Evolutionary conservation across 2,797 vertebrate genomes (phyloP), one percentile per base, ranked within the genome.

Genomic region (Microcaecilia unicolor): DNA sequence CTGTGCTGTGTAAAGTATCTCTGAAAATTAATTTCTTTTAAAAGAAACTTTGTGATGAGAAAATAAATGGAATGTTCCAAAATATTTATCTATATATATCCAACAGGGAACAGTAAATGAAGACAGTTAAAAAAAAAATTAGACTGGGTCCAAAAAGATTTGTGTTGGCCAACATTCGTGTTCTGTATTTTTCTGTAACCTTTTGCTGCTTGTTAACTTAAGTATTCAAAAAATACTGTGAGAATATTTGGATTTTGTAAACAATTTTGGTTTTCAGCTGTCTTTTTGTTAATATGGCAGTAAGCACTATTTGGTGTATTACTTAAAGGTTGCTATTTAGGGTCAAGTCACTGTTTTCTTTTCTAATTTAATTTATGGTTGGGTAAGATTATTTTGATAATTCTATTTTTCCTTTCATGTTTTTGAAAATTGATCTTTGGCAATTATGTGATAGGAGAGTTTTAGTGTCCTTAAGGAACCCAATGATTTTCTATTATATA

Each of bases 61-160:
- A 44, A 38, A 61, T 37, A 9, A n/a, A n/a, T n/a, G n/a, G n/a
- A n/a, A n/a, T n/a, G n/a, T n/a, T n/a, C n/a, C n/a, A n/a, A n/a
- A n/a, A n/a, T n/a, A n/a, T 34, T 43, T 51, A 37, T 36, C 6
- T 25, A 47, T 48, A 45, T 65, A 53, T 8, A 10, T 35, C 6
- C 34, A 49, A 31, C 32, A 33, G 25, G 24, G 34, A 48, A n/a
- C n/a, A n/a, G n/a, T n/a, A n/a, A 39, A 32, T 38, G 30, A 51
- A 55, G 46, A 58, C 54, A 58, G 67, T 61, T 25, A 59, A 61
- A 66, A 45, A 61, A 55, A 57, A 28, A 48, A 55, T 6, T 22
- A 13, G 61, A 68, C 28, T 31, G 45, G 26, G 22, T 39, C 54
- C 32, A 25, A 46, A 61, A 60, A 46, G 71, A 51, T 64, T 68